Evolutionary conservation across 1,140 invertebrate species (phyloP), one percentile per base, ranked within the genome.

Genomic region (Drosophila willistoni): DNA sequence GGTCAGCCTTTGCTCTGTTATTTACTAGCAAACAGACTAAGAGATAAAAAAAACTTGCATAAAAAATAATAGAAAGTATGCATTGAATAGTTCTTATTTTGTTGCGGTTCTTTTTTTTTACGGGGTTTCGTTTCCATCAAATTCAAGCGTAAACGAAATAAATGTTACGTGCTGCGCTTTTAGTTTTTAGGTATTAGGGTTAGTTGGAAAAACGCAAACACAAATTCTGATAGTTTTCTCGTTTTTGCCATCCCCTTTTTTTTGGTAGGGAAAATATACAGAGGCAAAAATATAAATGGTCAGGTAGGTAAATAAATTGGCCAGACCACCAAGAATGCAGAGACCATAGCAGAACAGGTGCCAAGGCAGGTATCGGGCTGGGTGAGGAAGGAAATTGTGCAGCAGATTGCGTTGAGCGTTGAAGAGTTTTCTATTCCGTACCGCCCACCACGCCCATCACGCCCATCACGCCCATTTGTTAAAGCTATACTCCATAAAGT

Each of bases 141-240:
- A 71, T 44, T 64, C 55, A 29, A 68, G 69, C 39, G 55, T 44
- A 73, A 73, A 73, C 56, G 36, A 66, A 73, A 74, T 61, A 74
- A 74, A 74, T 73, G 72, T 41, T 19, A 66, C 42, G 70, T 73
- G 70, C 70, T 67, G 72, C 72, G 72, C 72, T 62, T 73, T 73
- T 73, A 44, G 7, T 59, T 14, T 33, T 39, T 41, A 14, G 36
- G 73, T 51, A 51, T 67, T 73, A 44, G 22, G 71, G 29, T 64
- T 68, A 61, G 63, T 61, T 73, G 36, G 44, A 60, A 67, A 68
- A 62, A 41, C 41, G 42, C 39, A 68, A 57, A 42, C 64, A 41
- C 39, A 74, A 74, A 68, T 59, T 42, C 19, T 36, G 44, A 51
- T 51, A 51, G 44, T 51, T 51, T 51, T 51, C 44, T 22, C 17